Base-by-base conservation (phyloP, 2,888 invertebrate genomes). In the Phorcus lineatus region DNA sequence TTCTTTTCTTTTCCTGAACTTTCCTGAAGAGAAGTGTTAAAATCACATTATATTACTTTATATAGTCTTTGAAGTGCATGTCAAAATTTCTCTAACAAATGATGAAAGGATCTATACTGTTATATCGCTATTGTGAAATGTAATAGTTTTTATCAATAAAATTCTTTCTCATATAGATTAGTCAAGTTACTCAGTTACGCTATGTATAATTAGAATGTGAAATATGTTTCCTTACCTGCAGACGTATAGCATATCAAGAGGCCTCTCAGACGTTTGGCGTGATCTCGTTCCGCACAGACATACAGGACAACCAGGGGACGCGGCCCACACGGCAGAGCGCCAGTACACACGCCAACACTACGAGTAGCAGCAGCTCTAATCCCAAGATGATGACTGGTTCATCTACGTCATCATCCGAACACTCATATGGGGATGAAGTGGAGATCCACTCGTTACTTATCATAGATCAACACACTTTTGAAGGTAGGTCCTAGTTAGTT, bases 391-490 rank as follows among this genome's bases (percentile, higher is more conserved):
- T 87, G 62, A 85, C 85, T 70, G 53, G 93, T 82, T 94, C 94
- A 87, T 94, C 94, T 80, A 92, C 92, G 87, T 94, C 91, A 81
- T 92, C 92, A 81, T 88, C 94, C 84, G 92, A 96, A 82, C 94
- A 95, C 90, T 84, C 85, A 31, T 89, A 85, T 80, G 97, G 97
- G 0, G 96, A 97, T 91, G 98, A 98, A 94, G 95, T 97, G 17
- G 98, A 98, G 93, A 95, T 97, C 36, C 96, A 98, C 93, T 92
- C 92, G 93, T 95, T 99, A 85, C 95, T 99, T 36, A 94, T 99
- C 76, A 96, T 99, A 82, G 98, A 99, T 94, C 98, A 98, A 91
- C 97, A 99, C 93, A 99, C 98, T 0, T 99, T 99, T 93, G 98
- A 99, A 94, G 95, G 92, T 92, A 80, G 62, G 81, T 80, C 9